These are phyloP conservation scores for Zapus hudsonius DNA, from an alignment of 2,113 vertebrate species.

Conservation along the genomic window DNA sequence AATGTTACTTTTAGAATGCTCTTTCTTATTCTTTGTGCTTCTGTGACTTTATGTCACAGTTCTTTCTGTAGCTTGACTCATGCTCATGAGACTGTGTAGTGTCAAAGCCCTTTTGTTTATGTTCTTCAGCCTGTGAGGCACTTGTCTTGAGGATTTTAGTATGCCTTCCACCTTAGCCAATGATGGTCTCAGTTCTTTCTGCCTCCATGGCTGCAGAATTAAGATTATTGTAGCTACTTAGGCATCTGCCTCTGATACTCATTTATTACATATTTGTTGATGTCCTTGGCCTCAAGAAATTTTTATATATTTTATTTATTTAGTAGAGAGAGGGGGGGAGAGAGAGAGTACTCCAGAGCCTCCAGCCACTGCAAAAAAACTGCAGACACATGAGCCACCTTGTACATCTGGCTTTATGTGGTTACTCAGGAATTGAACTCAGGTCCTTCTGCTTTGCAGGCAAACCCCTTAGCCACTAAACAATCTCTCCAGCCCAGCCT, in stretches of 20 bases:
- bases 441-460: no score
- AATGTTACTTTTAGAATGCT: background rate
- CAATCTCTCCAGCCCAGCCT: no score
- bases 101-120: background rate
- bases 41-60: background rate
- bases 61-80: background rate
- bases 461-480: no score
- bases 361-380: no score
- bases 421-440: no score
- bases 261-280: background rate
- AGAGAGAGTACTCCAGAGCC: no score
- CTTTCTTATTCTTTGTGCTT: background rate
- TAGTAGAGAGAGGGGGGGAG: no score
- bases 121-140: background rate
- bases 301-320: no score
- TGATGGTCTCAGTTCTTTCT: background rate
- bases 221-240: background rate
- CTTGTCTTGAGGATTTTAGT: background rate
- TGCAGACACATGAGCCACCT: no score
- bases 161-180: background rate
- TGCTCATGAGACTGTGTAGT: background rate
- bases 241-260: background rate
- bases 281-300: background rate
- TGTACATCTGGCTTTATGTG: no score
- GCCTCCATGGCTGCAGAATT: background rate